Evolutionary conservation across 2,888 invertebrate genomes (phyloP).

Genomic region (Epinotia demarniana): DNA sequence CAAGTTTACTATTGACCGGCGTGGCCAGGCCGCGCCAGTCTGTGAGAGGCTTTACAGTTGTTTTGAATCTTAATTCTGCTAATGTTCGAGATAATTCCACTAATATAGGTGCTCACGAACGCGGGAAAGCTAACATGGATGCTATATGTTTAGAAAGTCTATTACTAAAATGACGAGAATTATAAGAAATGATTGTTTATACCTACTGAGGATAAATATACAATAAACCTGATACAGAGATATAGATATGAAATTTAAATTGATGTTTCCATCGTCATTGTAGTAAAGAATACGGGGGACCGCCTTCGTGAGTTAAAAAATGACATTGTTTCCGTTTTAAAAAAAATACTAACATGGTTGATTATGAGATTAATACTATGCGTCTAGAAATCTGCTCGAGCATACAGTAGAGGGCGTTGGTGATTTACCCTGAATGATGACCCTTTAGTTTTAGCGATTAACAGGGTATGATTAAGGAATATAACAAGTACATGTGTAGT

Average conservation of each 20-base stretch:
- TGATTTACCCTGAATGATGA: slow-evolving; percentile 21
- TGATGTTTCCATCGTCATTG: slow-evolving; percentile 4
- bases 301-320: slow-evolving; percentile 40
- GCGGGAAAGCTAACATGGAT: slow-evolving; percentile 32
- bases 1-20: too few relatives aligned
- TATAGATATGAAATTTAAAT: not conserved
- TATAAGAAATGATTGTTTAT: too few relatives aligned
- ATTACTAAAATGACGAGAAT: slow-evolving; percentile 22
- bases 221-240: not conserved
- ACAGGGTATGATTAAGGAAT: slow-evolving; percentile 23
- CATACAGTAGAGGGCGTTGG: slow-evolving; percentile 33
- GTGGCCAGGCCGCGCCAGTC: too few relatives aligned
- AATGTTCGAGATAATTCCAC: slow-evolving; percentile 56
- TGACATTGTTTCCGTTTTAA: slow-evolving; percentile 34
- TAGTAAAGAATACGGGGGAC: not conserved
- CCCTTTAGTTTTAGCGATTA: slow-evolving; percentile 28
- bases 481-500: slow-evolving; percentile 44
- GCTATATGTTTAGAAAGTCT: not conserved
- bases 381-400: slow-evolving; percentile 11
- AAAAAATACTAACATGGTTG: slow-evolving; percentile 40
- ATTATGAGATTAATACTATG: slow-evolving; percentile 33
- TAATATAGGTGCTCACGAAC: slow-evolving; percentile 44
- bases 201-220: not conserved
- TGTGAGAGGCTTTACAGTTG: slow-evolving; percentile 49
- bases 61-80: slow-evolving; percentile 64